phyloP scores from a whole-genome alignment of 2,888 invertebrate genomes.

The Callyntrura sp. region DNA sequence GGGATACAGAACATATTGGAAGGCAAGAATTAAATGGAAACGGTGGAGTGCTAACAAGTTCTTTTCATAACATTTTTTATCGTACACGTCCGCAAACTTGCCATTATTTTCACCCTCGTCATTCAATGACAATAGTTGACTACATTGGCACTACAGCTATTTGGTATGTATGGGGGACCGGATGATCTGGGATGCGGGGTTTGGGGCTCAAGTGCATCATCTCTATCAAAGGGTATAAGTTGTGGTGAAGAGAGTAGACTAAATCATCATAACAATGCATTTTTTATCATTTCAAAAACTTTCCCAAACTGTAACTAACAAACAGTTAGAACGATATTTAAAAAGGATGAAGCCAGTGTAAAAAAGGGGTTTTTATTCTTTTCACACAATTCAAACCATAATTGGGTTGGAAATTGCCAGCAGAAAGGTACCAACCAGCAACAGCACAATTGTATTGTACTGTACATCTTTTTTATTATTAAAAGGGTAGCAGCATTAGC shows the following conservation, averaged over 20 bases:
- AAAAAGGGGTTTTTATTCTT: background rate
- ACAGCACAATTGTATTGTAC: background rate
- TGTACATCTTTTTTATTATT: slow-evolving; percentile 6
- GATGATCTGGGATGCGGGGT: too few species aligned
- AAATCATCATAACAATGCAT: background rate
- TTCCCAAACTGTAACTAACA: background rate
- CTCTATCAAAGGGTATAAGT: background rate
- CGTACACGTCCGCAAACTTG: slow-evolving; percentile 19
- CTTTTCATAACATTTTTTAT: slow-evolving; percentile 43
- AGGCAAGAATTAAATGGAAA: background rate
- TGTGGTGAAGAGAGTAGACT: background rate
- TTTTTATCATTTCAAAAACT: background rate
- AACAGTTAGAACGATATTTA: background rate
- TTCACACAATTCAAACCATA: slow-evolving; percentile 21
- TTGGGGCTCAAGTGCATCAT: background rate
- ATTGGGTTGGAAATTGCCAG: slow-evolving; percentile 39
- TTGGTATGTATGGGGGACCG: background rate
- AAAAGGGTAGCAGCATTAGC: background rate
- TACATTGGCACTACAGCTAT: background rate
- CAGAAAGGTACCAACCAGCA: background rate
- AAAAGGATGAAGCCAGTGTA: background rate
- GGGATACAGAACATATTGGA: background rate
- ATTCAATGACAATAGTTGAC: background rate
- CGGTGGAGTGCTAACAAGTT: slow-evolving; percentile 28
- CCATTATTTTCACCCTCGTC: slow-evolving; percentile 41